Evolutionary conservation across 2,888 invertebrate genomes (phyloP), one percentile per base, ranked within the genome.

Genomic region (Tryphoninae sp.): DNA sequence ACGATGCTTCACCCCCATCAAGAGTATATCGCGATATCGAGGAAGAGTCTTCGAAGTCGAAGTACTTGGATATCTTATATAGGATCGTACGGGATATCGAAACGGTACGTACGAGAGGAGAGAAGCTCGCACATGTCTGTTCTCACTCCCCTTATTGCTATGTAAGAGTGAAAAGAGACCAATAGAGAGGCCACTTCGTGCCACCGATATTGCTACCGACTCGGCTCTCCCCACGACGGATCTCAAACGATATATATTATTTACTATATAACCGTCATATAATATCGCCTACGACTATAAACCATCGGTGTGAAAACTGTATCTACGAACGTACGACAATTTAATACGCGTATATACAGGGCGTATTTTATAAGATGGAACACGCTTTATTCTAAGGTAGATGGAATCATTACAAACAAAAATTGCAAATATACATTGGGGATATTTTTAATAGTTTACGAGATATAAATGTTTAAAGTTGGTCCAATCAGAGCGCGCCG

Each of bases 191-290:
- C 49, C 68, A 49, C 81, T 73, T 59, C 55, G 65, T 42, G 69
- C 58, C 64, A 71, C 58, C 64, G 78, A 84, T 83, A 84, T 84
- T 83, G 79, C 83, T 76, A 82, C 80, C 62, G 80, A 68, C 61
- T 64, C 13, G 19, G 64, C 40, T 62, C 76, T 77, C 19, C 2
- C 51, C 16, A n/a, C 61, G 61, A 62, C 61, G 51, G 26, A 81
- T 69, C 62, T 59, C 49, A 45, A 40, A 69, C 16, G 40, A 75
- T 69, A 75, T 80, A 71, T 64, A 55, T 74, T 69, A 49, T 64
- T 16, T 8, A 33, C 42, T 74, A 51, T n/a, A 68, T 23, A 55
- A 13, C 22, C 62, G 11, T 58, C 68, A 40, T 74, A 45, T 69
- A 49, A 69, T 64, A 62, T 67, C 55, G 2, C 6, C 53, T 23